These are phyloP conservation scores for Metopia argyrocephala DNA, from an alignment of 2,888 invertebrate species.

Conservation along the genomic window DNA sequence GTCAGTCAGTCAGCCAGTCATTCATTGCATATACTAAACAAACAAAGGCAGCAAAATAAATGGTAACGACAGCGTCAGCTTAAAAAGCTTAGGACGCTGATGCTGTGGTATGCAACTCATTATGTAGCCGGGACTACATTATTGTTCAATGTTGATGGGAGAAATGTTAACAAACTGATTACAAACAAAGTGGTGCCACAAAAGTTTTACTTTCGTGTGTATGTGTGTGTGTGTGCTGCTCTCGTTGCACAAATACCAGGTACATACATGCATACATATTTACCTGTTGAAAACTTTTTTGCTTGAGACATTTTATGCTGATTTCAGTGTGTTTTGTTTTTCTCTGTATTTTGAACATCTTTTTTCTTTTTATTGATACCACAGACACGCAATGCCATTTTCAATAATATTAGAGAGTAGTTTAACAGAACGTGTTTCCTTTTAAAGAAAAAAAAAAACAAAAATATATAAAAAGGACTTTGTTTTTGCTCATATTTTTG, in stretches of 20 bases:
- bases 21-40: constrained; percentile 23
- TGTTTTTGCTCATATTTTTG: constrained; percentile 15
- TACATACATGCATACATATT: neutral
- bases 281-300: constrained; percentile 48
- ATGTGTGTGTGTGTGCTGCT: neutral
- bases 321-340: constrained; percentile 1
- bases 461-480: neutral
- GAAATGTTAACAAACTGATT: constrained; percentile 54
- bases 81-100: constrained; percentile 19
- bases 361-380: constrained; percentile 29
- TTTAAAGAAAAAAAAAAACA: constrained; percentile 23
- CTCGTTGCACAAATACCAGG: neutral
- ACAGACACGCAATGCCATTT: constrained; percentile 60
- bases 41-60: constrained; percentile 7
- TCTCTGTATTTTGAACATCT: constrained; percentile 20
- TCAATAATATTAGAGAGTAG: constrained; percentile 61
- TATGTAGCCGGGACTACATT: constrained; percentile 8
- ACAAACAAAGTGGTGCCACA: constrained; percentile 36
- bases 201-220: constrained; percentile 30
- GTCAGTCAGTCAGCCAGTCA: constrained; percentile 40
- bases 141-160: constrained; percentile 36
- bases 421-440: constrained; percentile 58
- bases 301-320: neutral
- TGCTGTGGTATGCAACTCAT: constrained; percentile 45
- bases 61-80: constrained; percentile 1